A percentile compares a stretch with the other conserved stretches of the same genome.
phyloP scores from a whole-genome alignment of 2,113 vertebrate species.

The Reinhardtius hippoglossoides region DNA sequence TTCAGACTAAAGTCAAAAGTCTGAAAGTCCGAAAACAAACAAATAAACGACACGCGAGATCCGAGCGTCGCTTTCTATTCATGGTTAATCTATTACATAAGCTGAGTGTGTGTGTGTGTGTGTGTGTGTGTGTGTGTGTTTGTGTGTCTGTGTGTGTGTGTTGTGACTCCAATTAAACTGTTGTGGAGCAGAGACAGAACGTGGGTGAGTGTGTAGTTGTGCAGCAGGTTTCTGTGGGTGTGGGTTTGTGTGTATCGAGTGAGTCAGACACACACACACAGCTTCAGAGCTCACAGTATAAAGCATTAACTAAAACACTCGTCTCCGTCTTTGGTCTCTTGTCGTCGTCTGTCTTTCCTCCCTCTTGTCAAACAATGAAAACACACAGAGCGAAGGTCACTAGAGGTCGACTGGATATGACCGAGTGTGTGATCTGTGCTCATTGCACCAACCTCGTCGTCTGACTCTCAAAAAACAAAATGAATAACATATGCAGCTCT shows the following conservation, averaged over 20 bases:
- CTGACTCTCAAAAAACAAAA: no score
- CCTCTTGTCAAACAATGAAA: conserved; percentile 57
- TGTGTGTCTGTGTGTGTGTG: background rate
- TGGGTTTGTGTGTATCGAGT: background rate
- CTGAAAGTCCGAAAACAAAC: no score
- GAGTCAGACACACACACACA: background rate
- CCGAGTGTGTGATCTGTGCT: no score
- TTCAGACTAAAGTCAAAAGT: no score
- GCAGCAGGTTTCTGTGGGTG: conserved; percentile 46
- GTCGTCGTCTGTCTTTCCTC: conserved; percentile 24
- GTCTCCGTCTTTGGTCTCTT: background rate
- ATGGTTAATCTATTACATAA: no score
- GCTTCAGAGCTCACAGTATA: background rate
- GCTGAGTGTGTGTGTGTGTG: background rate
- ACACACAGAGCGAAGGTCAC: conserved; percentile 23
- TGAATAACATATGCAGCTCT: no score
- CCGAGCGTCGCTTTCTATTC: no score
- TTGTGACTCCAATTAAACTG: background rate
- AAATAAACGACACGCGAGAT: no score
- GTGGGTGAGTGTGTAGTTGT: conserved; percentile 44
- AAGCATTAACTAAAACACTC: no score
- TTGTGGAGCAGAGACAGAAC: background rate
- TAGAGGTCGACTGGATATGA: background rate
- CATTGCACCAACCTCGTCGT: no score
- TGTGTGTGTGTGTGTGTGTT: background rate